phyloP scores from a whole-genome alignment of 2,113 vertebrate genomes.

The Aythya baeri region DNA sequence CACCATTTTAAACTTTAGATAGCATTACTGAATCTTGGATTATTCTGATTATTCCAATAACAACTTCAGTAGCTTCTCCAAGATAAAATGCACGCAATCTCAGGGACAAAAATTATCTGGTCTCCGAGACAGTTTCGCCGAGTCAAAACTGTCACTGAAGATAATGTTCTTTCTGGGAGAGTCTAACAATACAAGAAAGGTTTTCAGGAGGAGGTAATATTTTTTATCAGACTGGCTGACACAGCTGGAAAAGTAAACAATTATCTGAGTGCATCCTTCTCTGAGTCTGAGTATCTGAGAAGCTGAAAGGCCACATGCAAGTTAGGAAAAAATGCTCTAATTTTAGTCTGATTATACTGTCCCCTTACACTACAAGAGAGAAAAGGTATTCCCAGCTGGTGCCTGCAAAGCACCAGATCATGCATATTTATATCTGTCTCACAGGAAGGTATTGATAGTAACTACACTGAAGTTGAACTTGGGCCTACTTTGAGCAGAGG shows the following conservation, averaged over 20 bases:
- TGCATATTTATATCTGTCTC: not conserved
- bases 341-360: slow-evolving; percentile 3
- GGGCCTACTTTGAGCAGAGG: not conserved
- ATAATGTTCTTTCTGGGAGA: slow-evolving; percentile 22
- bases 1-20: not conserved
- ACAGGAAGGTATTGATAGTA: not conserved
- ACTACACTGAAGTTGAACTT: not conserved
- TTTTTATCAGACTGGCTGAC: slow-evolving; percentile 45
- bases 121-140: not conserved
- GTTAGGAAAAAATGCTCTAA: slow-evolving; percentile 11
- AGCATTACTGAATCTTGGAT: not conserved
- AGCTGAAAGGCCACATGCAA: slow-evolving; percentile 4
- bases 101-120: slow-evolving; percentile 39
- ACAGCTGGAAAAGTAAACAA: slow-evolving; percentile 40
- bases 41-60: slow-evolving; percentile 11
- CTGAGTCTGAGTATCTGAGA: not conserved
- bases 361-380: not conserved
- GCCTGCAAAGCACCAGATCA: not conserved
- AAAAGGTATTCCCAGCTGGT: not conserved
- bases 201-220: not conserved
- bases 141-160: slow-evolving; percentile 52
- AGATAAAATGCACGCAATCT: slow-evolving; percentile 46
- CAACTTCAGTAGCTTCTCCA: not conserved
- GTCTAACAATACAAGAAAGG: slow-evolving; percentile 20
- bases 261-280: not conserved